A percentile compares a stretch with the other conserved stretches of the same genome.
These are phyloP conservation scores for Mesitornis unicolor DNA, from an alignment of 2,113 vertebrate genomes.

Conservation along the genomic window DNA sequence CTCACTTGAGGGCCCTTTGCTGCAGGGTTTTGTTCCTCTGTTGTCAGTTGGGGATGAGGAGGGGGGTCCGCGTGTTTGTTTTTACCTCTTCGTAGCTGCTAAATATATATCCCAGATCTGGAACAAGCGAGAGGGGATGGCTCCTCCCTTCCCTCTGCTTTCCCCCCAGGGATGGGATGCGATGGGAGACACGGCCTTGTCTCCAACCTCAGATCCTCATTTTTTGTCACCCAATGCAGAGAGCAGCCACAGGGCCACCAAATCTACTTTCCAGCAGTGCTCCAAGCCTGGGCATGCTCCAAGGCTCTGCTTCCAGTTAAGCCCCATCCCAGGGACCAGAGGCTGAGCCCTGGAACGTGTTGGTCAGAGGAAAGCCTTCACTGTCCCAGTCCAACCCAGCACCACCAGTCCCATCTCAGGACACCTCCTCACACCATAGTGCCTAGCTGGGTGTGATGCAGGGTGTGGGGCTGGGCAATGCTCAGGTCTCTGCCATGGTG, in stretches of 20 bases:
- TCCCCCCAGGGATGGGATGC: accelerated
- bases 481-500: accelerated
- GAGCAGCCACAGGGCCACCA: not conserved
- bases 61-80: not conserved
- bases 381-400: not conserved
- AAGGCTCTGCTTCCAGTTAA: accelerated
- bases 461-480: accelerated
- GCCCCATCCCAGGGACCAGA: not conserved
- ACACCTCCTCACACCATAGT: accelerated
- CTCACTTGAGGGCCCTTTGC: constrained; percentile 63
- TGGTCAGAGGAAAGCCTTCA: accelerated
- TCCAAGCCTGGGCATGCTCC: accelerated
- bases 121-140: accelerated
- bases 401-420: accelerated
- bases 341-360: accelerated
- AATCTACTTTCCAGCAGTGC: not conserved
- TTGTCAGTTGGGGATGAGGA: not conserved
- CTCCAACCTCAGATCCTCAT: accelerated
- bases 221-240: accelerated
- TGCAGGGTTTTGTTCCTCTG: not conserved
- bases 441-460: accelerated
- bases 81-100: not conserved
- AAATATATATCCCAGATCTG: accelerated
- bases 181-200: accelerated
- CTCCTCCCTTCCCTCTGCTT: not conserved